Evolutionary conservation across 1,140 invertebrate genomes (phyloP), one percentile per base, ranked within the genome.

Genomic region (Eupeodes corollae): DNA sequence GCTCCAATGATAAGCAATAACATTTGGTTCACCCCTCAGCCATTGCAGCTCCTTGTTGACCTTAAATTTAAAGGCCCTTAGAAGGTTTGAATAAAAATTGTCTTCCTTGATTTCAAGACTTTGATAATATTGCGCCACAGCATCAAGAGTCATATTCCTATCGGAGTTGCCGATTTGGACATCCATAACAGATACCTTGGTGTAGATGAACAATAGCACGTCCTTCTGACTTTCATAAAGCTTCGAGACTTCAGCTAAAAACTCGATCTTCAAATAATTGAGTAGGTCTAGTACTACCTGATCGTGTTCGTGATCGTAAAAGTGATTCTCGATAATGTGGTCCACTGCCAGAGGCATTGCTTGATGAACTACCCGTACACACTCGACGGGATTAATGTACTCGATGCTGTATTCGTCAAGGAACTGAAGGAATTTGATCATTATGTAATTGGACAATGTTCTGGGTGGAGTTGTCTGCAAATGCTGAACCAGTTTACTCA

Each of bases 271-370:
- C 8, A 52, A 15, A 14, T 44, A 31, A 5, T 39, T 30, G 16
- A 52, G 50, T 5, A 52, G 30, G 12, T 47, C 10, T 11, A 50
- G 48, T 0, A 66, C 30, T 11, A 50, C 38, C 0, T 18, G 14
- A 3, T 65, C 51, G 2, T 47, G 51, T 0, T 37, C 16, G 15
- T 47, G 39, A 13, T 45, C 19, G 37, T 61, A 52, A 21, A 58
- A 63, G 0, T 55, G 54, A 18, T 56, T 46, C 1, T 63, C 59
- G 3, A 66, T 58, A 0, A 65, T 19, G 52, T 55, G 59, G 37
- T 63, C 65, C 35, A 57, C 53, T 2, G 60, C 58, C 50, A 66
- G 32, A 1, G 63, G 63, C 63, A 66, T 63, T 13, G 56, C 57
- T 8, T 60, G 55, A 10, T 63, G 37, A 16, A 66, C 38, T 37